Percentiles rank a stretch among this genome's conserved stretches.
phyloP scores from a whole-genome alignment of 2,113 vertebrate genomes.

The Butastur rufipennis region DNA sequence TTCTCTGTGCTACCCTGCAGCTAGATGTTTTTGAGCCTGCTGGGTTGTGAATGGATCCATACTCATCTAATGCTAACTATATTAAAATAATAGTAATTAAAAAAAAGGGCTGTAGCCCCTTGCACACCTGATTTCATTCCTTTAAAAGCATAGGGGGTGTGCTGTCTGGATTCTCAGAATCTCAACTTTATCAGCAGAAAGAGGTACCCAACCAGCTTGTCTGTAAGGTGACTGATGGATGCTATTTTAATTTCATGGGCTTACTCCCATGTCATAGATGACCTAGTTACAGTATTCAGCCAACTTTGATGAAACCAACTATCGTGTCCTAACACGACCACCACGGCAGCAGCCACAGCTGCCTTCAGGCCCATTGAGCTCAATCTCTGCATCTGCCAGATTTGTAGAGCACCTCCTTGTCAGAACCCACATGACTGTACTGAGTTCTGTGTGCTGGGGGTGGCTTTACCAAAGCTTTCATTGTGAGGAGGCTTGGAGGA shows the following conservation, averaged over 20 bases:
- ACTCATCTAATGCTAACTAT: neutral
- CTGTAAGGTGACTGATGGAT: neutral
- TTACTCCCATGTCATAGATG: fast-evolving
- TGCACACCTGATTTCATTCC: neutral
- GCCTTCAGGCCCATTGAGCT: fast-evolving
- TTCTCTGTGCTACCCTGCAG: neutral
- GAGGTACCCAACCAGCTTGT: neutral
- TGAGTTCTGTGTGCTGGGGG: fast-evolving
- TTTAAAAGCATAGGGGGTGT: fast-evolving
- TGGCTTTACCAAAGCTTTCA: neutral
- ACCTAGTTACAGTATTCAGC: fast-evolving
- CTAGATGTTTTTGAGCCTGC: neutral
- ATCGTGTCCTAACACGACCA: fast-evolving
- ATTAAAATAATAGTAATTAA: neutral
- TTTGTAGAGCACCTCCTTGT: neutral
- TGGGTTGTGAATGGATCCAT: neutral
- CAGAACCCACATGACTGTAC: fast-evolving
- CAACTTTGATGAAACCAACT: neutral
- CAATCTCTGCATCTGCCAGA: fast-evolving
- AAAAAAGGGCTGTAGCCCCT: neutral
- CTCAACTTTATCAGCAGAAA: neutral
- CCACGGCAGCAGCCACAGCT: neutral
- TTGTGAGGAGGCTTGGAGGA: neutral
- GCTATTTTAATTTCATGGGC: neutral
- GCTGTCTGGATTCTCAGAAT: neutral